These are phyloP conservation scores for Galaxias olidus DNA, from an alignment of 2,797 vertebrate genomes.

Conservation along the genomic window DNA sequence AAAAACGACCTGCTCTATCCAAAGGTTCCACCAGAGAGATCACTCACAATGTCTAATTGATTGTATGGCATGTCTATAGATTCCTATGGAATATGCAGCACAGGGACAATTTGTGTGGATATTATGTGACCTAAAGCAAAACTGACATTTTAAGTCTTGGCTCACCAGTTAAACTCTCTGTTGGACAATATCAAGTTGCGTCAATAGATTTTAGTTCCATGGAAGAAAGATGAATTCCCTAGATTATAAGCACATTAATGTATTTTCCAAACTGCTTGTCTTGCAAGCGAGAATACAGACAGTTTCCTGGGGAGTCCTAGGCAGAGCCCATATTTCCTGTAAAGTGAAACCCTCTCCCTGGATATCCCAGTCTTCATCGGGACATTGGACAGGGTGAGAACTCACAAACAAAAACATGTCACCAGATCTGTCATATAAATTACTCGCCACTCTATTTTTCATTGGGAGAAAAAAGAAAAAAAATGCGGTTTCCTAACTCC, in stretches of 20 bases:
- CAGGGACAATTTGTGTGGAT: no score
- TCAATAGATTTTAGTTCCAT: slow-evolving; percentile 9
- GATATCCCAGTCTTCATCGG: slow-evolving; percentile 23
- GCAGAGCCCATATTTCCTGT: slow-evolving; percentile 8
- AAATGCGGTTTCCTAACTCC: slow-evolving; percentile 33
- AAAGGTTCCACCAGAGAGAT: no score
- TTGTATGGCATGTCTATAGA: no score
- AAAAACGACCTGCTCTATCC: no score
- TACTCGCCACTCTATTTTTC: slow-evolving; percentile 26
- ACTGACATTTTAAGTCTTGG: no score
- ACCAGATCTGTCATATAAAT: slow-evolving; percentile 18
- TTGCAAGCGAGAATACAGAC: slow-evolving; percentile 17
- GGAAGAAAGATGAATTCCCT: background rate
- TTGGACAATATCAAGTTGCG: slow-evolving; percentile 18
- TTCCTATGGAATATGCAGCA: no score
- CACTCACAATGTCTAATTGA: no score
- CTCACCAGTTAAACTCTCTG: no score
- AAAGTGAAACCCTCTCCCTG: slow-evolving; percentile 13
- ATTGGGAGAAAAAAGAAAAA: slow-evolving; percentile 5
- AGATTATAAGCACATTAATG: slow-evolving; percentile 26
- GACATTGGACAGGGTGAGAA: slow-evolving; percentile 40
- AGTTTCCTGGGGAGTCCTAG: slow-evolving; percentile 12
- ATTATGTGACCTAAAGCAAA: no score
- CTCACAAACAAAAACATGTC: slow-evolving; percentile 34
- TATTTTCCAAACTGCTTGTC: slow-evolving; percentile 14